These are phyloP conservation scores for Petrocephalus sullivani DNA, from an alignment of 2,797 vertebrate species.

Conservation along the genomic window DNA sequence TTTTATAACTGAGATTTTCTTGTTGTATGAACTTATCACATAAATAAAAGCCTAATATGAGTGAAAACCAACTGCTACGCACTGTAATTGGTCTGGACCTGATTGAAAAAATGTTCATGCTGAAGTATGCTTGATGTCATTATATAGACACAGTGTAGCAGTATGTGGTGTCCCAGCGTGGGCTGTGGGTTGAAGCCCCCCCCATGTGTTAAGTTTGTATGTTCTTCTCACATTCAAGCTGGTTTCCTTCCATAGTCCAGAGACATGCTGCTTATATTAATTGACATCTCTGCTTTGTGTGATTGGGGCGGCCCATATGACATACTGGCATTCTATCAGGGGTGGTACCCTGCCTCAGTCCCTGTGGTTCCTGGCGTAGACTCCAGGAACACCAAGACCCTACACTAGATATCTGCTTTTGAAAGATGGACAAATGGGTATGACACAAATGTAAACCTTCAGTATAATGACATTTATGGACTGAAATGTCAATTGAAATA, in stretches of 20 bases:
- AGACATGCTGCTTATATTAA: slow-evolving; percentile 4
- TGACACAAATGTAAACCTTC: not conserved
- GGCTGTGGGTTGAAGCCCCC: not conserved
- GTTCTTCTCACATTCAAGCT: not conserved
- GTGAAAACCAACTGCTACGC: slow-evolving; percentile 4
- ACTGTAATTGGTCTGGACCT: not conserved
- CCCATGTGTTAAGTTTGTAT: not conserved
- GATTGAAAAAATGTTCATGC: not conserved
- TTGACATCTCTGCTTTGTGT: not conserved
- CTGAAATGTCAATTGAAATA: not conserved
- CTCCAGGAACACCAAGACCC: not conserved
- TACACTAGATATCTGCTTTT: not conserved
- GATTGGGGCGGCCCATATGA: not conserved
- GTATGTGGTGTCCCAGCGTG: not conserved
- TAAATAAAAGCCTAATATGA: slow-evolving; percentile 37
- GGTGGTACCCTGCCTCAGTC: not conserved
- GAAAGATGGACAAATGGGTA: not conserved
- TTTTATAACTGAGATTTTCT: slow-evolving; percentile 23
- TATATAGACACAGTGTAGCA: not conserved
- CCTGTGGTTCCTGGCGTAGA: not conserved
- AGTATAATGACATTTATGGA: not conserved
- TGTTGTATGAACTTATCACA: slow-evolving; percentile 17
- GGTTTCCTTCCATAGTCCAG: not conserved
- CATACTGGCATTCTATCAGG: not conserved
- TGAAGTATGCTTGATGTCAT: not conserved